phyloP scores from a whole-genome alignment of 2,888 invertebrate species.

The Drosophila bunnanda region DNA sequence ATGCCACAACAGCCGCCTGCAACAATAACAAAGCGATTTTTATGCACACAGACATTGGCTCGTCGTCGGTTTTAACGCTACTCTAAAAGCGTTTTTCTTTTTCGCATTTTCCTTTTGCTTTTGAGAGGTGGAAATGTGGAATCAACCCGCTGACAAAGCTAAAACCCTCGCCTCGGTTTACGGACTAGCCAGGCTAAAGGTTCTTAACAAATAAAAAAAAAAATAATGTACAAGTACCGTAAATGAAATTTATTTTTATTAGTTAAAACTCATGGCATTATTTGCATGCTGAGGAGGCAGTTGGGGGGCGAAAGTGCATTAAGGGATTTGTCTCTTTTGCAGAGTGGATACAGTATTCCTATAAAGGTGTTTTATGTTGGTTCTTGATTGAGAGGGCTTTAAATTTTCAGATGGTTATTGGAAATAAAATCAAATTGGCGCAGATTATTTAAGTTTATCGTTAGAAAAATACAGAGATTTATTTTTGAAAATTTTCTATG shows the following conservation, averaged over 20 bases:
- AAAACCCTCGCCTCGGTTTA: constrained; percentile 54
- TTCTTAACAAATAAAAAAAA: constrained; percentile 44
- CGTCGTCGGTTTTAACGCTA: constrained; percentile 49
- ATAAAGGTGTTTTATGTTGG: constrained; percentile 1
- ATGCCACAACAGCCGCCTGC: constrained; percentile 63
- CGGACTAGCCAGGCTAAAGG: constrained; percentile 52
- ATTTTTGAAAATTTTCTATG: neutral
- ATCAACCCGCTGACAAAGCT: constrained; percentile 63
- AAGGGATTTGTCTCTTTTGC: constrained; percentile 18
- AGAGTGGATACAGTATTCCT: neutral
- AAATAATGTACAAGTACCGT: constrained; percentile 34
- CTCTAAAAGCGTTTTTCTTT: constrained; percentile 13
- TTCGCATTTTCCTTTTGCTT: neutral
- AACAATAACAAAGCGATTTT: constrained; percentile 80
- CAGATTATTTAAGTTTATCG: neutral
- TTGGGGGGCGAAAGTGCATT: constrained; percentile 19
- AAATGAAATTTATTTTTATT: constrained; percentile 76
- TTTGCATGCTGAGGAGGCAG: constrained; percentile 31
- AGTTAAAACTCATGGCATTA: constrained; percentile 36
- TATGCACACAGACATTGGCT: constrained; percentile 66
- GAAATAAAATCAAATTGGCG: neutral
- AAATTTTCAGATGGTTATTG: neutral
- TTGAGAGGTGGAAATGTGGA: constrained; percentile 10
- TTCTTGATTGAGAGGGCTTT: constrained; percentile 15
- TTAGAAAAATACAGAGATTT: neutral